phyloP scores from a whole-genome alignment of 2,888 invertebrate species.

The Brenthis daphne region DNA sequence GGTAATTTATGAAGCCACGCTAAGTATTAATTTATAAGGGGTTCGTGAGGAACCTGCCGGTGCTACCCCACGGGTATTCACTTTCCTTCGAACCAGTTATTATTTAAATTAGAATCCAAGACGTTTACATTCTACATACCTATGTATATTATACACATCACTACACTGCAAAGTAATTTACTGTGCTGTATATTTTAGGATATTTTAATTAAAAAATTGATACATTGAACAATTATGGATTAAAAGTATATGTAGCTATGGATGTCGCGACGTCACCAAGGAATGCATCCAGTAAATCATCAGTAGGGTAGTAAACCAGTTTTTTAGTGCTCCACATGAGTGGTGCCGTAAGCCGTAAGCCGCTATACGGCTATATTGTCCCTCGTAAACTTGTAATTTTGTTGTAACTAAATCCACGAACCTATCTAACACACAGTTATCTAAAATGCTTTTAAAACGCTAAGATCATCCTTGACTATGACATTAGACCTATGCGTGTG shows the following conservation, averaged over 20 bases:
- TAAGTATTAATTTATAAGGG: slow-evolving; percentile 62
- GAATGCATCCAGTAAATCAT: slow-evolving; percentile 78
- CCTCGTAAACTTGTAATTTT: slow-evolving; percentile 75
- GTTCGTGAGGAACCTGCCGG: slow-evolving; percentile 42
- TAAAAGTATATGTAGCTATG: neutral
- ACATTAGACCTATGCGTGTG: slow-evolving; percentile 43
- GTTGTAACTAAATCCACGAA: slow-evolving; percentile 69
- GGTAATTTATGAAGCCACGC: slow-evolving; percentile 64
- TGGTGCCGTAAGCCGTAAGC: slow-evolving; percentile 57
- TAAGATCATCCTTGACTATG: slow-evolving; percentile 58
- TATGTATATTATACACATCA: neutral
- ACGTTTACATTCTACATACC: neutral
- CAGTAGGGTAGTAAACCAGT: slow-evolving; percentile 66
- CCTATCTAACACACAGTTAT: slow-evolving; percentile 65
- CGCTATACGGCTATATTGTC: slow-evolving; percentile 63
- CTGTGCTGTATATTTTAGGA: no score
- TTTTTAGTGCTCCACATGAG: slow-evolving; percentile 63
- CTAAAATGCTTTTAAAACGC: slow-evolving; percentile 74
- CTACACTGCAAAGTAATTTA: no score
- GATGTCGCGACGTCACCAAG: slow-evolving; percentile 49
- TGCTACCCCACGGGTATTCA: slow-evolving; percentile 31
- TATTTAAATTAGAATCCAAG: slow-evolving; percentile 23
- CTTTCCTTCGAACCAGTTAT: slow-evolving; percentile 24
- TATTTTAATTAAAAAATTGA: no score
- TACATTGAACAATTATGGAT: no score